Conservation (phyloP, 2,888 invertebrate genomes). For the Hipparchia sbordonii region DNA sequence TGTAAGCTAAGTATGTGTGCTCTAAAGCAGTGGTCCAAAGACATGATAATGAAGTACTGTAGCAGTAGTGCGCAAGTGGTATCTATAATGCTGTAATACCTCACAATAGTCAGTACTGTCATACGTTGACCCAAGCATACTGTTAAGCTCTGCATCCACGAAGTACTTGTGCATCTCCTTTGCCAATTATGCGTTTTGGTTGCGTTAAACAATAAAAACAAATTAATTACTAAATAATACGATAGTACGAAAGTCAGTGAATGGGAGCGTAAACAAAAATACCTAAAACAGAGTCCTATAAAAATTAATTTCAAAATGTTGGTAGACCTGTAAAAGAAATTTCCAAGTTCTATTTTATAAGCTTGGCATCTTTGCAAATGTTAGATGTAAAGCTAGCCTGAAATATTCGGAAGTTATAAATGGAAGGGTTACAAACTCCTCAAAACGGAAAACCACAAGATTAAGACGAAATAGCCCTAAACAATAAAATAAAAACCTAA, state of each 20-base stretch:
- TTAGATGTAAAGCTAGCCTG: too few relatives aligned
- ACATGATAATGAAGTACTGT: background rate
- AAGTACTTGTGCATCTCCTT: slow-evolving; percentile 91
- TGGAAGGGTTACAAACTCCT: too few relatives aligned
- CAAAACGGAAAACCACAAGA: too few relatives aligned
- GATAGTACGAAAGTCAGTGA: slow-evolving; percentile 30
- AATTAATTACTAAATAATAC: slow-evolving; percentile 60
- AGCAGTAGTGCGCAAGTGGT: slow-evolving; percentile 21
- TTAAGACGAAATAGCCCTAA: too few relatives aligned
- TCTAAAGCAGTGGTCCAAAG: slow-evolving; percentile 15
- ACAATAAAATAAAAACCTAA: too few relatives aligned
- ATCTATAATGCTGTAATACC: slow-evolving; percentile 54
- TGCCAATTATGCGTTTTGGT: slow-evolving; percentile 79
- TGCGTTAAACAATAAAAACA: slow-evolving; percentile 76
- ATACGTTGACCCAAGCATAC: slow-evolving; percentile 86
- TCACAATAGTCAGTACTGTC: slow-evolving; percentile 80
- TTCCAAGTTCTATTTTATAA: background rate
- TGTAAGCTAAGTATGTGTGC: slow-evolving; percentile 3
- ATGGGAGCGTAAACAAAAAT: slow-evolving; percentile 28
- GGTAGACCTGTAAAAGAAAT: slow-evolving; percentile 15
- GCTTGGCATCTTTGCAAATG: background rate
- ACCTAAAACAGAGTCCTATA: slow-evolving; percentile 17
- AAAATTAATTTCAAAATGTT: background rate
- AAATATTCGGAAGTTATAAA: too few relatives aligned
- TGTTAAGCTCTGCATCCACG: slow-evolving; percentile 91